Base-by-base conservation (phyloP, 2,113 vertebrate species). In the Lophochroa leadbeateri region DNA sequence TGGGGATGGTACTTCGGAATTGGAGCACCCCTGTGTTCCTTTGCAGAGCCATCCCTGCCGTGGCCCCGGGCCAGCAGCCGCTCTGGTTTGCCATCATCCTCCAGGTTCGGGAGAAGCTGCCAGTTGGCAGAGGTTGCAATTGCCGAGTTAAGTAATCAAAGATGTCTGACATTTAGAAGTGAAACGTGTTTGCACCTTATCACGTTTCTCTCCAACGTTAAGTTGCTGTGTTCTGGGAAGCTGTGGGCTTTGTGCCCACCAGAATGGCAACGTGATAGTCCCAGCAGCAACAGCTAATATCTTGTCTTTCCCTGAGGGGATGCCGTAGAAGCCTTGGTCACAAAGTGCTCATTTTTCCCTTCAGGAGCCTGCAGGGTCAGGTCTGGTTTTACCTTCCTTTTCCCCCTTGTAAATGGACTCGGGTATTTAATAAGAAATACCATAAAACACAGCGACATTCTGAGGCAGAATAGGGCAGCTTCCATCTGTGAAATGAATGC, bases 181-280 rank as follows among this genome's bases (percentile, higher is more conserved):
- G 94, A 93, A 94, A 94, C 28, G 82, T 95, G 96, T 97, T 97
- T 96, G 97, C 96, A 95, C 94, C 92, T 95, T 28, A 96, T 97
- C 91, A 0, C 50, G 85, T 97, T 97, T 97, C 96, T 90, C 52
- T 80, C 89, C 90, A 90, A 25, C 1, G 84, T 18, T 50, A 53
- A 87, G 85, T 88, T 20, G 72, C 89, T 67, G 84, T 84, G 82
- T 92, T 93, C 95, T 69, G 95, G 93, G 90, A 88, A 94, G 85
- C 80, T 2, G 21, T 39, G 82, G 95, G 95, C 93, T 65, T 1
- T 15, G 64, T 84, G 95, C 95, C 94, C 25, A 0, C n/a, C 85
- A 27, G 85, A 92, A 86, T 9, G 74, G 94, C 86, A 94, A 82
- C 7, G 10, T 19, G 88, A 92, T 89, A 71, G 65, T 10, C 88